These are phyloP conservation scores for Drosophila erecta DNA, from an alignment of 1,140 invertebrate species.

Conservation along the genomic window DNA sequence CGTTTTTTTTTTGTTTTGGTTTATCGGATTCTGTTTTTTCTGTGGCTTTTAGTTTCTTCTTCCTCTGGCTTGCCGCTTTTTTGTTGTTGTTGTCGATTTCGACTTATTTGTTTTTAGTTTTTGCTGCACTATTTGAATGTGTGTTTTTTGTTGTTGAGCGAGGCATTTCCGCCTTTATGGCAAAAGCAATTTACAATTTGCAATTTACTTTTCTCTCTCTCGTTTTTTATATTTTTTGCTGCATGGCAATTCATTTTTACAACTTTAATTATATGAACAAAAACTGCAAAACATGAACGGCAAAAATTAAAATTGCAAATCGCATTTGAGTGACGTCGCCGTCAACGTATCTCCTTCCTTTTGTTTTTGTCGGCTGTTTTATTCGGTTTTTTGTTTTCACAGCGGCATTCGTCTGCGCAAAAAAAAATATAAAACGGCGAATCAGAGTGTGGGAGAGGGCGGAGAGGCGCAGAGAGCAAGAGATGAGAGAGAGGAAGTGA, in stretches of 20 bases:
- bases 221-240: conserved; percentile 12
- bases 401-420: conserved; percentile 72
- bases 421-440: conserved; percentile 10
- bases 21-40: conserved; percentile 6
- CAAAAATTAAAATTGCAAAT: conserved; percentile 79
- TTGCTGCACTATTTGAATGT: conserved; percentile 2
- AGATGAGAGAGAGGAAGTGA: background rate
- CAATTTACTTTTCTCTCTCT: conserved; percentile 56
- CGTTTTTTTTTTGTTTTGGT: background rate
- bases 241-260: conserved; percentile 61
- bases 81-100: conserved; percentile 9
- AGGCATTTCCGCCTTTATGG: conserved; percentile 62
- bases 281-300: conserved; percentile 29
- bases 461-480: background rate
- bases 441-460: background rate
- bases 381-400: conserved; percentile 83
- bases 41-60: conserved; percentile 15
- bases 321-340: conserved; percentile 43
- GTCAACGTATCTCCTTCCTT: conserved; percentile 43
- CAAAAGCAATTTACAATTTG: conserved; percentile 72
- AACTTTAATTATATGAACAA: conserved; percentile 72
- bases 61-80: conserved; percentile 3
- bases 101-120: conserved; percentile 11
- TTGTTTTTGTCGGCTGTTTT: conserved; percentile 81
- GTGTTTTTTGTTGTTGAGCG: conserved; percentile 31